Conservation (phyloP, 2,888 invertebrate species). For the Oxycera nigricornis region DNA sequence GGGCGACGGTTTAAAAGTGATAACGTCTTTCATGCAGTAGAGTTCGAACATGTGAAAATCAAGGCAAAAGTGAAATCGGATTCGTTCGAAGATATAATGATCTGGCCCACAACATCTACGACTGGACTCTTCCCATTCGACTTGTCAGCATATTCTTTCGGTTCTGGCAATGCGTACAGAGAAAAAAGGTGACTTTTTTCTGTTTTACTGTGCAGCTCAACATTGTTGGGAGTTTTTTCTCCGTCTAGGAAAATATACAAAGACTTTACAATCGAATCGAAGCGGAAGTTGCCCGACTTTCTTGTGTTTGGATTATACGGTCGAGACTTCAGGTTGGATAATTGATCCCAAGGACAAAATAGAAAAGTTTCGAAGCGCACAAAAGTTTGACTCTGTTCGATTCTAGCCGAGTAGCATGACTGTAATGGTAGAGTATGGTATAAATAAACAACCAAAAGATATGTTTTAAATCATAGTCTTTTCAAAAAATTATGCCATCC, state of each 20-base stretch:
- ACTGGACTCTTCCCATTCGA: conserved; percentile 64
- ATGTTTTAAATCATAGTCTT: too few species aligned
- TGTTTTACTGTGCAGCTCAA: neutral
- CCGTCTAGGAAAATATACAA: conserved; percentile 13
- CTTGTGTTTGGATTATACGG: conserved; percentile 65
- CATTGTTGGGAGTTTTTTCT: neutral
- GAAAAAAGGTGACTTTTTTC: conserved; percentile 10
- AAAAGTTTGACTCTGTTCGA: too few species aligned
- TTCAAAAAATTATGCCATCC: too few species aligned
- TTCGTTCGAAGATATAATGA: conserved; percentile 27
- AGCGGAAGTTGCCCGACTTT: conserved; percentile 52
- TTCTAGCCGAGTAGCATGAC: too few species aligned
- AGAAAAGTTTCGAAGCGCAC: too few species aligned
- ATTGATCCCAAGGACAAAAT: too few species aligned
- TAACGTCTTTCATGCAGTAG: conserved; percentile 22
- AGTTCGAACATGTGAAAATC: conserved; percentile 41
- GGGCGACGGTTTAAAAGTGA: conserved; percentile 47
- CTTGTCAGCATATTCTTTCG: conserved; percentile 56
- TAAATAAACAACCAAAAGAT: too few species aligned
- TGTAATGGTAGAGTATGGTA: too few species aligned
- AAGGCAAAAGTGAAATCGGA: neutral
- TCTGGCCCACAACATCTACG: conserved; percentile 62
- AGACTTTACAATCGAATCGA: conserved; percentile 44
- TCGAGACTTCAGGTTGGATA: conserved; percentile 62
- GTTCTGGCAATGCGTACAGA: neutral